Evolutionary conservation across 2,888 invertebrate species (phyloP).

Genomic region (Rhingia campestris): DNA sequence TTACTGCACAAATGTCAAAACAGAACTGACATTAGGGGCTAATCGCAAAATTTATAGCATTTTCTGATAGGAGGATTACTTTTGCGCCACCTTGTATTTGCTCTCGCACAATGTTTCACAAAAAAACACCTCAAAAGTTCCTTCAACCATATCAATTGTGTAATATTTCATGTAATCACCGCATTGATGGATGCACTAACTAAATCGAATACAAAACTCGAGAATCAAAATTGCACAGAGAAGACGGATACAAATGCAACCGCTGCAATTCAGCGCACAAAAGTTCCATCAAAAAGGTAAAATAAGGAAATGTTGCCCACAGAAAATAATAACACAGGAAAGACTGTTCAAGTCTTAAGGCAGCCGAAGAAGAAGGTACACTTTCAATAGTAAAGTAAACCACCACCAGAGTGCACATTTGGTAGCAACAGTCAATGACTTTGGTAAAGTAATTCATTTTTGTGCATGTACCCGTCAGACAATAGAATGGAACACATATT

Average conservation of each 20-base stretch:
- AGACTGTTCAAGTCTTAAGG: slow-evolving; percentile 22
- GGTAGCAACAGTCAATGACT: slow-evolving; percentile 48
- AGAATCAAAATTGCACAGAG: slow-evolving; percentile 13
- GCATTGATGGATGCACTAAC: slow-evolving; percentile 3
- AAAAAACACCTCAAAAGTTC: slow-evolving; percentile 1
- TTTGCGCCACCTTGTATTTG: too few relatives aligned
- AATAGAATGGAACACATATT: slow-evolving; percentile 33
- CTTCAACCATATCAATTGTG: slow-evolving; percentile 36
- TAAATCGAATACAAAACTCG: slow-evolving; percentile 1
- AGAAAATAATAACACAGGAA: slow-evolving; percentile 30
- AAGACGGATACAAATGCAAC: slow-evolving; percentile 3
- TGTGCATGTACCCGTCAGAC: slow-evolving; percentile 2
- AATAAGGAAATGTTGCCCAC: slow-evolving; percentile 19
- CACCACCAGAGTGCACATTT: slow-evolving; percentile 22
- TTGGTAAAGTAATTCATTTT: slow-evolving; percentile 6
- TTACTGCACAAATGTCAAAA: too few relatives aligned
- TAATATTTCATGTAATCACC: slow-evolving; percentile 33
- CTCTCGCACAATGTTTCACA: too few relatives aligned
- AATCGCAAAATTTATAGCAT: too few relatives aligned
- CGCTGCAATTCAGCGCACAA: slow-evolving; percentile 22
- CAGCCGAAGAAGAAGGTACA: slow-evolving; percentile 3
- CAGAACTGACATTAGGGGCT: too few relatives aligned
- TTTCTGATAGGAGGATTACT: too few relatives aligned
- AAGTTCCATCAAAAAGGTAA: slow-evolving; percentile 6
- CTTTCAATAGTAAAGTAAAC: neutral